Evolutionary conservation across 2,888 invertebrate species (phyloP).

Genomic region (Hartigia nigra): DNA sequence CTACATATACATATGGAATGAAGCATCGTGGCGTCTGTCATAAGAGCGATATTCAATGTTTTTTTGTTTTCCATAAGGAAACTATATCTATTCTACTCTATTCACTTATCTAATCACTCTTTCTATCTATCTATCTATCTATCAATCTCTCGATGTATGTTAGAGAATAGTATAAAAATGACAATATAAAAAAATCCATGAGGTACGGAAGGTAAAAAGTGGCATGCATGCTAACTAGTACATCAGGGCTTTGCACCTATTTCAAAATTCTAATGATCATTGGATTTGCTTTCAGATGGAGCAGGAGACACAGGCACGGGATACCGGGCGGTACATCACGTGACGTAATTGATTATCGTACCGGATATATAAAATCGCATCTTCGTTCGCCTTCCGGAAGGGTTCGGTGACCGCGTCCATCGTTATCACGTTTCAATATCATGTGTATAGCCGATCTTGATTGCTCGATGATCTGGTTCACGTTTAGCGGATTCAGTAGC

Average conservation of each 20-base stretch:
- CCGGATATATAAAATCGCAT: conserved; percentile 91
- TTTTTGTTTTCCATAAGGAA: neutral
- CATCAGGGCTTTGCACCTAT: conserved; percentile 14
- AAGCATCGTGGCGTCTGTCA: conserved; percentile 46
- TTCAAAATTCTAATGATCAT: conserved; percentile 5
- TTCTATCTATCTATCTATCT: neutral
- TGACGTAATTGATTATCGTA: conserved; percentile 82
- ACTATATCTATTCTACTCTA: neutral
- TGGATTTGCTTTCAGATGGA: conserved; percentile 75
- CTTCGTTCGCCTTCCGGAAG: conserved; percentile 92
- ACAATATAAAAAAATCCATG: neutral
- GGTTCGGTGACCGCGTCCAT: conserved; percentile 82
- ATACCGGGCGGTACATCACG: conserved; percentile 69
- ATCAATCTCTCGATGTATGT: neutral
- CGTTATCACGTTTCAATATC: neutral
- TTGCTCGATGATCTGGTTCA: neutral
- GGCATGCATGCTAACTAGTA: conserved; percentile 13
- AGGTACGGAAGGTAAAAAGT: neutral
- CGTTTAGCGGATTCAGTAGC: neutral
- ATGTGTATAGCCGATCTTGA: neutral
- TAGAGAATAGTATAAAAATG: neutral
- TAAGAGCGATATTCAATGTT: conserved; percentile 3
- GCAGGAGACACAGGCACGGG: conserved; percentile 76
- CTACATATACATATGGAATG: conserved; percentile 46
- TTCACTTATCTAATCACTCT: neutral